These are phyloP conservation scores for Sebastes cheni DNA, from an alignment of 2,797 vertebrate species.

Conservation along the genomic window DNA sequence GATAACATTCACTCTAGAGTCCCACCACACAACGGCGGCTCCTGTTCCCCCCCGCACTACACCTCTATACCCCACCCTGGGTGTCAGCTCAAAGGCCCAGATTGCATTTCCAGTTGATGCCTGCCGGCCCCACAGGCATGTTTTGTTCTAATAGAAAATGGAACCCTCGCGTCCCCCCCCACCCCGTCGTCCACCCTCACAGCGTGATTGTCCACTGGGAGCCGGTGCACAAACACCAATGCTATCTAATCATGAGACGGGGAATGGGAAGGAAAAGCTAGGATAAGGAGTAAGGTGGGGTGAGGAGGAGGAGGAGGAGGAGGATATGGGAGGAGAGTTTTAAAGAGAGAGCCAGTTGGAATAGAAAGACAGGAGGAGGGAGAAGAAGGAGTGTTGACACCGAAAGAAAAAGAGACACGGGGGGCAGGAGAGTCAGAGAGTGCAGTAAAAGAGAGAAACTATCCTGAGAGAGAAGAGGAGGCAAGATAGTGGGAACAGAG, in stretches of 20 bases:
- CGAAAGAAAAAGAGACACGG: slow-evolving; percentile 14
- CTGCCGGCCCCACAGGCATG: slow-evolving; percentile 74
- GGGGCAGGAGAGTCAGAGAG: slow-evolving; percentile 39
- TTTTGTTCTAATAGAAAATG: slow-evolving; percentile 80
- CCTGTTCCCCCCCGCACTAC: slow-evolving; percentile 27
- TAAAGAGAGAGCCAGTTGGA: slow-evolving; percentile 37
- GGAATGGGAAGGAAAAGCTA: slow-evolving; percentile 69
- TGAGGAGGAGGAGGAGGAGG: slow-evolving; percentile 46
- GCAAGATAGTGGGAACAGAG: slow-evolving; percentile 37
- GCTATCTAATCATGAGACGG: slow-evolving; percentile 75
- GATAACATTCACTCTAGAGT: slow-evolving; percentile 72
- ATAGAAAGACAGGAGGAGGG: slow-evolving; percentile 20
- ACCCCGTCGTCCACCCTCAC: slow-evolving; percentile 45
- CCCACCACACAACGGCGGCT: slow-evolving; percentile 50
- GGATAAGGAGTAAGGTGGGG: slow-evolving; percentile 53
- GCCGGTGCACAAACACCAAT: slow-evolving; percentile 67
- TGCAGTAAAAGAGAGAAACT: slow-evolving; percentile 30
- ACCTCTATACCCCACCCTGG: slow-evolving; percentile 59
- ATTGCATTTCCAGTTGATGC: slow-evolving; percentile 79
- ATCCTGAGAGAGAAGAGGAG: slow-evolving; percentile 39
- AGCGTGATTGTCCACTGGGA: slow-evolving; percentile 71
- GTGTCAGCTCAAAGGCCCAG: slow-evolving; percentile 74
- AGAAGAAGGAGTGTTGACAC: slow-evolving; percentile 19
- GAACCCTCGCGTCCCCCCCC: slow-evolving; percentile 41
- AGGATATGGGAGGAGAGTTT: slow-evolving; percentile 41